Evolutionary conservation across 2,797 vertebrate genomes (phyloP), one percentile per base, ranked within the genome.

Genomic region (Coilia nasus): DNA sequence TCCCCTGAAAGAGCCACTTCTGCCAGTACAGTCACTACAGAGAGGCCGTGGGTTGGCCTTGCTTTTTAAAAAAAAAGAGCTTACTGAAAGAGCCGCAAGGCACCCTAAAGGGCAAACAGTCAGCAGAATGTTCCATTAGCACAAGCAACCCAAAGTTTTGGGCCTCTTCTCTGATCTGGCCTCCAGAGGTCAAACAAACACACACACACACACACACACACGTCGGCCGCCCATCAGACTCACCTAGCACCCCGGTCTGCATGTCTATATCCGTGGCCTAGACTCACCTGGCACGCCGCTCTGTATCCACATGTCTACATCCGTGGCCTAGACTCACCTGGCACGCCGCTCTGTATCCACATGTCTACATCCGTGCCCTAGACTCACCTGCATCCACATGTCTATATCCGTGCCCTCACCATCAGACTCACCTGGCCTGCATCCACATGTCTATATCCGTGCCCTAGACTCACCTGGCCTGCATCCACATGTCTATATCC

Each of bases 351-450:
- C 88, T 95, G 84, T 90, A 99, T 96, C 97, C 97, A 99, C 78
- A 93, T 96, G 47, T 90, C 83, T 3, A 99, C 98, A 93, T 98
- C 98, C 0, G 94, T 96, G 44, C 97, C 97, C 83, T 96, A n/a
- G n/a, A n/a, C n/a, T n/a, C 88, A 99, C 98, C 97, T 50, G 98
- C 91, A 99, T 96, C 97, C 97, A 99, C 78, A 93, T 96, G 47
- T 90, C 83, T 4, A 99, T 98, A 93, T 98, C 98, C 0, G 94
- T 96, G 44, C 97, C 97, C 83, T 96, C 96, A 50, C 94, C 97
- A 59, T 21, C 10, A 35, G 75, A 23, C 17, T n/a, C n/a, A n/a
- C n/a, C n/a, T n/a, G n/a, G n/a, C n/a, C n/a, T n/a, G n/a, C n/a
- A n/a, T n/a, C n/a, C n/a, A n/a, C n/a, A n/a, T n/a, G n/a, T n/a